Evolutionary conservation across 2,888 invertebrate genomes (phyloP).

Genomic region (Sesia apiformis): DNA sequence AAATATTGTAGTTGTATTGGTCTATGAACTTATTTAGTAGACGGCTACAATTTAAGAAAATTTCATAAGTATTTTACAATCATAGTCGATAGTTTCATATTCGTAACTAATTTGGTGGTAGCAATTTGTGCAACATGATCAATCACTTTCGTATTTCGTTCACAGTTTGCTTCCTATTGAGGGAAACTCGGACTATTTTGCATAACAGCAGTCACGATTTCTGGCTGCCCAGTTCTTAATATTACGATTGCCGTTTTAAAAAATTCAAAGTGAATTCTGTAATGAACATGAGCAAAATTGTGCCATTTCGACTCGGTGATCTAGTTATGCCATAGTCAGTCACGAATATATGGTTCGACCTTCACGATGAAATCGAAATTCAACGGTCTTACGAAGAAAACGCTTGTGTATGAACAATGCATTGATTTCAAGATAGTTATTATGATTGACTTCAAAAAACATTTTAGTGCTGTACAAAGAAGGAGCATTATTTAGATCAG

Average conservation of each 20-base stretch:
- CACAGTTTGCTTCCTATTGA: constrained; percentile 42
- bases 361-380: constrained; percentile 58
- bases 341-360: constrained; percentile 44
- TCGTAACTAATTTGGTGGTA: neutral
- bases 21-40: too few relatives aligned
- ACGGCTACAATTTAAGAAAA: too few relatives aligned
- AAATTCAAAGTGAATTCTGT: constrained; percentile 35
- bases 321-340: constrained; percentile 49
- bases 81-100: too few relatives aligned
- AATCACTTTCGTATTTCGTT: constrained; percentile 31
- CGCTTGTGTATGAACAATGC: too few relatives aligned
- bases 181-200: constrained; percentile 42
- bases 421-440: too few relatives aligned
- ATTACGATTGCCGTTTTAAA: constrained; percentile 48
- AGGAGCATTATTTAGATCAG: too few relatives aligned
- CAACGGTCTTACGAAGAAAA: constrained; percentile 22
- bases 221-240: constrained; percentile 36
- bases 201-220: constrained; percentile 59
- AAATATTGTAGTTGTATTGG: too few relatives aligned
- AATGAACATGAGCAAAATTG: constrained; percentile 39
- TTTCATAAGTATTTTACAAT: too few relatives aligned
- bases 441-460: too few relatives aligned
- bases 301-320: constrained; percentile 38
- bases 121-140: constrained; percentile 22
- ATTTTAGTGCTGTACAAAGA: too few relatives aligned